A percentile compares a stretch with the other conserved stretches of the same genome.
Conservation (phyloP, 1,140 invertebrate species). For the Vanessa tameamea region DNA sequence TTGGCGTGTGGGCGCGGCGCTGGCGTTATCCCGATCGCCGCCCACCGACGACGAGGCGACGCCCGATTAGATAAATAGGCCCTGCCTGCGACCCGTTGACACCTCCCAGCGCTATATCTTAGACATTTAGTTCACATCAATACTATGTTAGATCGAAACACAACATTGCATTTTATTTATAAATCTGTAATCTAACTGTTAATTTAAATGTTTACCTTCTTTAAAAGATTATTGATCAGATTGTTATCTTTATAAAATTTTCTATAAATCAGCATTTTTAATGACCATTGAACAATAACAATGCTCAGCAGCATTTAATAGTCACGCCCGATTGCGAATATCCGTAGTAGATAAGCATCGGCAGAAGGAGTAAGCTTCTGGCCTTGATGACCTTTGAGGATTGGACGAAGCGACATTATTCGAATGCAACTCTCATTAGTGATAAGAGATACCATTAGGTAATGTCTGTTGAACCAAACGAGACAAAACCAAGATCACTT, state of each 20-base stretch:
- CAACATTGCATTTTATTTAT: not conserved
- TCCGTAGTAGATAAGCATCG: slow-evolving; percentile 43
- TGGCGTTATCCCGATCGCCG: slow-evolving; percentile 72
- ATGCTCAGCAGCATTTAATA: slow-evolving; percentile 11
- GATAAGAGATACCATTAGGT: not conserved
- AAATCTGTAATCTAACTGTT: not conserved
- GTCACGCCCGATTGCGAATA: slow-evolving; percentile 19
- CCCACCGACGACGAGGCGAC: slow-evolving; percentile 70
- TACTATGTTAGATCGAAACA: not conserved
- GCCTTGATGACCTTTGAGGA: slow-evolving; percentile 44
- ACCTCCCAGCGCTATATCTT: slow-evolving; percentile 36
- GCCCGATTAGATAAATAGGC: slow-evolving; percentile 71
- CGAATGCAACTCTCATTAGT: slow-evolving; percentile 5
- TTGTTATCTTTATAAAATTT: not conserved
- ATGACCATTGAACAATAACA: slow-evolving; percentile 7
- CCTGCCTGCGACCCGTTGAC: slow-evolving; percentile 44
- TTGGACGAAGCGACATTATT: slow-evolving; percentile 36
- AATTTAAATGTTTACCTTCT: not conserved
- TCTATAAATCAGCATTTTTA: not conserved
- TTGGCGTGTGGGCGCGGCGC: slow-evolving; percentile 75
- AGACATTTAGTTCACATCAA: slow-evolving; percentile 17
- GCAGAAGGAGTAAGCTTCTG: slow-evolving; percentile 32
- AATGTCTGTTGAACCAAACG: not conserved
- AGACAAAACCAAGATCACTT: slow-evolving; percentile 44
- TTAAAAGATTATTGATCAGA: not conserved